These are phyloP conservation scores for Puntigrus tetrazona DNA, from an alignment of 2,113 vertebrate species.

Conservation along the genomic window DNA sequence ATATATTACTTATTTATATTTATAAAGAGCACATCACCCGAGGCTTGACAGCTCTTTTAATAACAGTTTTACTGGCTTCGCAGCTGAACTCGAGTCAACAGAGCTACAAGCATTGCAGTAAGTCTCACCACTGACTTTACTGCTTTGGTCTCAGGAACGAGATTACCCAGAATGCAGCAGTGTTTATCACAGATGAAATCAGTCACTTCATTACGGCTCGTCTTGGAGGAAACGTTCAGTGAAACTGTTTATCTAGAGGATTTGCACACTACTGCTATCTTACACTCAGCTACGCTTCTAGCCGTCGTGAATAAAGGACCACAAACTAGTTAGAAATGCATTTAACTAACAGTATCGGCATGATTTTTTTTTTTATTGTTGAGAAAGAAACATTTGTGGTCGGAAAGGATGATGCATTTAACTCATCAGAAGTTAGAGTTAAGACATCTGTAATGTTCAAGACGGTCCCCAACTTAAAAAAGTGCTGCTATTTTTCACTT, in stretches of 20 bases:
- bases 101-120: background rate
- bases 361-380: too few species aligned
- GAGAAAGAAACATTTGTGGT: too few species aligned
- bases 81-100: background rate
- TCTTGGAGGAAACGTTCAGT: background rate
- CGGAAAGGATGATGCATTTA: background rate
- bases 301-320: background rate
- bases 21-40: background rate
- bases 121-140: background rate
- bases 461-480: too few species aligned
- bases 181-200: conserved; percentile 14
- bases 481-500: too few species aligned
- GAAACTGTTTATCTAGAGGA: background rate
- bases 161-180: conserved; percentile 1
- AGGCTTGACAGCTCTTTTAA: background rate
- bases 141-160: background rate
- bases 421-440: background rate
- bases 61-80: background rate
- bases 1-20: too few species aligned
- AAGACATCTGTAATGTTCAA: background rate
- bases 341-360: background rate
- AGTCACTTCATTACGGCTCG: background rate
- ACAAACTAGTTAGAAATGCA: background rate
- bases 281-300: background rate
- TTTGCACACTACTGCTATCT: background rate